Conservation (phyloP, 1,140 invertebrate genomes). For the Formica selysi region DNA sequence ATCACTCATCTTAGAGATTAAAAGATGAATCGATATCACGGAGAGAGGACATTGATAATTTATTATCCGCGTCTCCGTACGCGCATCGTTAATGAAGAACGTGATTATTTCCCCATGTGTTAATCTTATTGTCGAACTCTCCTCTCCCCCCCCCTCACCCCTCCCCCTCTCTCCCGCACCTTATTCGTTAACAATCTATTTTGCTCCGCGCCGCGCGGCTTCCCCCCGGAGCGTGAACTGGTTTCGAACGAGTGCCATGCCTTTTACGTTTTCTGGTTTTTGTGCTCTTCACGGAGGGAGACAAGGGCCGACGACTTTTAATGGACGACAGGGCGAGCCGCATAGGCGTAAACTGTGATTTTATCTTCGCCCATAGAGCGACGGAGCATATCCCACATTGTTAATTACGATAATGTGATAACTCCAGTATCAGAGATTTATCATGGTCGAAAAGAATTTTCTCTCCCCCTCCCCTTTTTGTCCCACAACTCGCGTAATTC, state of each 20-base stretch:
- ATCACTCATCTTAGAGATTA: background rate
- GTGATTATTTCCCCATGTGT: conserved; percentile 61
- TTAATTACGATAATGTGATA: conserved; percentile 4
- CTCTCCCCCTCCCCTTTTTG: background rate
- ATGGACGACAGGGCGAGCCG: conserved; percentile 78
- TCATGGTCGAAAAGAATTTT: background rate
- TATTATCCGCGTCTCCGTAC: background rate
- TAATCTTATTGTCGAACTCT: conserved; percentile 67
- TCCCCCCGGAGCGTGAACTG: conserved; percentile 79
- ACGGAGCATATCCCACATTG: conserved; percentile 8
- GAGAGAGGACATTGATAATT: conserved; percentile 26
- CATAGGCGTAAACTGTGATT: conserved; percentile 76
- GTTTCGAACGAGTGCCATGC: conserved; percentile 79
- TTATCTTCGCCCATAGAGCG: conserved; percentile 25
- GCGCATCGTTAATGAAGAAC: conserved; percentile 57
- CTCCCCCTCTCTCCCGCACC: background rate
- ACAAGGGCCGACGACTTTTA: conserved; percentile 79
- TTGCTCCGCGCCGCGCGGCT: conserved; percentile 66
- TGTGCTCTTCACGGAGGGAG: conserved; percentile 76
- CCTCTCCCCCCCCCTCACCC: too few species aligned
- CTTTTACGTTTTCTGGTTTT: conserved; percentile 81
- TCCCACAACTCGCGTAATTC: background rate
- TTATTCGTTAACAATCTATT: conserved; percentile 74
- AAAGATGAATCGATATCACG: conserved; percentile 1
- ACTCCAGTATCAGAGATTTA: background rate